Evolutionary conservation across 2,113 vertebrate species (phyloP), one percentile per base, ranked within the genome.

Genomic region (Theropithecus gelada): DNA sequence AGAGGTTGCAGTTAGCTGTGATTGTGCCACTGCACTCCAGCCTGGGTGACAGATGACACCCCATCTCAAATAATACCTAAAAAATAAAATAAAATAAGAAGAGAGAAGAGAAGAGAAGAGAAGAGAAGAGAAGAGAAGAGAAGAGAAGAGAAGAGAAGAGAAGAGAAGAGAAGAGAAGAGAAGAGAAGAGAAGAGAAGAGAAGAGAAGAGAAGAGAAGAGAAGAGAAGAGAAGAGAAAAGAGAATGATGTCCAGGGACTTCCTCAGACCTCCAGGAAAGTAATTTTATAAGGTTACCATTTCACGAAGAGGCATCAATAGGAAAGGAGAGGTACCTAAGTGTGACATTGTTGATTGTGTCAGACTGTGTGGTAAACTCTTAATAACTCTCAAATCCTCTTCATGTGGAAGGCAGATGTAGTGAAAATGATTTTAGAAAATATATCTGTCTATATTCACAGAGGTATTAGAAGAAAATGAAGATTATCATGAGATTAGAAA

Each of bases 41-140:
- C 61, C 61, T 64, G 27, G 61, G 6, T 30, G 61, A 64, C 61
- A 64, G 61, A 32, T 64, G 11, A 30, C 27, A 32, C 61, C 61
- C 61, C 30, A 12, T 32, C 61, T 64, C 61, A 14, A 64, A 64
- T 27, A 64, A 32, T 64, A 64, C 12, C 27, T 64, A 30, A 30
- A 27, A 27, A 11, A 23, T 48, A 48, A 52, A 52, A 52, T 17
- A 52, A 55, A 55, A 55, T 55, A 20, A 55, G 16, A 52, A 18
- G 18, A 2, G 10, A 64, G 6, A 61, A 61, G 23, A 2, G 10
- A 64, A 64, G 2, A 30, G 27, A 82, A 81, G 6, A 18, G 5
- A 55, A 18, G 52, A 1, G 4, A 61, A 61, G 43, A 7, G 0
- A 1, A 64, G 27, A 25, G 9, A 61, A 61, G 23, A 1, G 5